Base-by-base conservation (phyloP, 2,113 vertebrate genomes). In the Melanerpes formicivorus region DNA sequence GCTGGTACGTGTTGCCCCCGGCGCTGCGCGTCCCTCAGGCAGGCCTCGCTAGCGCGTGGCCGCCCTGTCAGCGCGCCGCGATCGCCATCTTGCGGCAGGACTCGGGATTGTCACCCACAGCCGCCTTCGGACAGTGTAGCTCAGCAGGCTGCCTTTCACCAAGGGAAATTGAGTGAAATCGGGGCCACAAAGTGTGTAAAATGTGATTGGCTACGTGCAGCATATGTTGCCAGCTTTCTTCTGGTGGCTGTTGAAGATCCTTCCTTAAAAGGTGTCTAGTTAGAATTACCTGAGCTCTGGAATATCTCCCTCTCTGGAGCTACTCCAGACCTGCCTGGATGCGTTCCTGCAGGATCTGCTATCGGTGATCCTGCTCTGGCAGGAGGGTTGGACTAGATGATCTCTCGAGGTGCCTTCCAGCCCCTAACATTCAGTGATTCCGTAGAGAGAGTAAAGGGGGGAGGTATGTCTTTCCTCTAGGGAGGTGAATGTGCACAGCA, bases 11-110 rank as follows among this genome's bases (percentile, higher is more conserved):
- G 21, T 18, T 3, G 2, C n/a, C 13, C 32, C n/a, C 18, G 59
- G 22, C 50, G 12, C 22, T 55, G 54, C 12, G 26, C 16, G 14
- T 55, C 25, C 25, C 54, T 56, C 26, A 10, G 55, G 55, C 27
- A 29, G 17, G 26, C 55, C 15, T 17, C 27, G 15, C 27, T 18
- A 23, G 15, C 23, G 15, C 62, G 23, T 6, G 25, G 25, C 23
- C 25, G 25, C 6, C 63, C 23, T 11, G 10, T 30, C 27, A 12
- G 46, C 66, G 66, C 46, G 14, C 84, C 6, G 2, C 29, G 3
- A 92, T 93, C 95, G 65, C 94, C 94, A 84, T 23, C 94, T 94
- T 9, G 91, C 70, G 93, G 93, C 52, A 1, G 7, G 3, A 2
- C 25, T 0, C 0, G 62, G 23, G 23, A 13, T 3, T 7, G 11